These are phyloP conservation scores for Drosophila silvestris DNA, from an alignment of 2,888 invertebrate species.

Conservation along the genomic window DNA sequence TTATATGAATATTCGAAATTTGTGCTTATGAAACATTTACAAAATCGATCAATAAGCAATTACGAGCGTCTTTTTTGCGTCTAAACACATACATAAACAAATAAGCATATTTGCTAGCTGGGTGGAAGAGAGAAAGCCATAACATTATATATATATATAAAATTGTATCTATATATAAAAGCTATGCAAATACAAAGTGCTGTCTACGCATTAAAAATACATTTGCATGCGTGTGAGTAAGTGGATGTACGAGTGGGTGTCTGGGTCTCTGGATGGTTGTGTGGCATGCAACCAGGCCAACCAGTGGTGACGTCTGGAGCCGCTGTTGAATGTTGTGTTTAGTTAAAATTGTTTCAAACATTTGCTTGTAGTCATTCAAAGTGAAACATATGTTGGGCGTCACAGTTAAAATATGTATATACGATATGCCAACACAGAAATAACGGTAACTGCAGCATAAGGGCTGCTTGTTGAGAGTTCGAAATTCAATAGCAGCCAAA, in stretches of 20 bases:
- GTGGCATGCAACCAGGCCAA: background rate
- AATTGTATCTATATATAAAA: slow-evolving; percentile 37
- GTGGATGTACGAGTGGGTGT: slow-evolving; percentile 17
- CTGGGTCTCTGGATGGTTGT: background rate
- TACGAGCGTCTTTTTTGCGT: slow-evolving; percentile 49
- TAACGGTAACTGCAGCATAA: slow-evolving; percentile 13
- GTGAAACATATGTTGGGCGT: slow-evolving; percentile 77
- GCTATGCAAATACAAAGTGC: slow-evolving; percentile 55
- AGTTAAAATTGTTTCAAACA: slow-evolving; percentile 74
- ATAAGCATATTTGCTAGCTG: slow-evolving; percentile 42
- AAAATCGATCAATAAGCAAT: slow-evolving; percentile 77
- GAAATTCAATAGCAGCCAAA: slow-evolving; percentile 51
- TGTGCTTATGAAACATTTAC: slow-evolving; percentile 54
- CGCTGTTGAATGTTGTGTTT: slow-evolving; percentile 63
- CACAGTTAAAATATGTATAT: slow-evolving; percentile 67
- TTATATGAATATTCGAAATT: slow-evolving; percentile 50
- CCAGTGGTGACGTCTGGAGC: background rate
- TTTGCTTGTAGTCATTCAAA: slow-evolving; percentile 73
- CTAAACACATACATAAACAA: slow-evolving; percentile 53
- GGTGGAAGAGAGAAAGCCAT: slow-evolving; percentile 16
- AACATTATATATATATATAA: slow-evolving; percentile 42
- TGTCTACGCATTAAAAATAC: slow-evolving; percentile 53
- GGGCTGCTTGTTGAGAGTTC: background rate
- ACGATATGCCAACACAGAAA: slow-evolving; percentile 23
- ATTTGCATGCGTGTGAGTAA: slow-evolving; percentile 43